Base-by-base conservation (phyloP, 2,113 vertebrate species). In the Chlamydotis undulata region DNA sequence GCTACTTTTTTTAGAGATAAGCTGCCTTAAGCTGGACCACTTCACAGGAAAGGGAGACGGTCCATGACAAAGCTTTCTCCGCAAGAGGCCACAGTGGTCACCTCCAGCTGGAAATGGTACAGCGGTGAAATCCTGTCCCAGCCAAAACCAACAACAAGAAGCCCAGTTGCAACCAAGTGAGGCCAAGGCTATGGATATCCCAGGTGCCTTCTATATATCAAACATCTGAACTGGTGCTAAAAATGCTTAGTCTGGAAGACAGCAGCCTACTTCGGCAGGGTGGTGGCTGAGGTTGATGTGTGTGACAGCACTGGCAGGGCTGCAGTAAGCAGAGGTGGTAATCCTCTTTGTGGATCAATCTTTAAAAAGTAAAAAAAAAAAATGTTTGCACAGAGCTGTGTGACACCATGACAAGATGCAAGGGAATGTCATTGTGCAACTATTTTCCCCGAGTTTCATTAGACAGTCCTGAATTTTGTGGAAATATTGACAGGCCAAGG, bases 281-380 rank as follows among this genome's bases (percentile, higher is more conserved):
- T 73, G 43, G 57, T 85, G 50, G n/a, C 55, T 55, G 67, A 87
- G n/a, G 75, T 5, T 55, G 50, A 90, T 73, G 33, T 33, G 41
- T 52, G 50, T 53, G 91, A 80, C n/a, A 77, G 37, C 75, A 89
- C 68, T 41, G 75, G 69, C 45, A 71, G 67, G 22, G 57, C 87
- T 91, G 70, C 83, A 88, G 13, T 60, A 78, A 89, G 83, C 63
- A 92, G 53, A 1, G 3, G 56, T 74, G 63, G 76, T 87, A 94
- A 96, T 90, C 59, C 64, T 93, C 83, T 94, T 90, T 63, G 59
- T 70, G 85, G 68, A 90, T 94, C 94, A 81, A 79, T 86, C 75
- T 91, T 94, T 43, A 83, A 74, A 94, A 95, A 80, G 65, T 2
- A 2, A 55, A 55, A 71, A 37, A 79, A 68, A 49, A 26, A 65